Evolutionary conservation across 2,113 vertebrate genomes (phyloP), one percentile per base, ranked within the genome.

Genomic region (Alligator mississippiensis): DNA sequence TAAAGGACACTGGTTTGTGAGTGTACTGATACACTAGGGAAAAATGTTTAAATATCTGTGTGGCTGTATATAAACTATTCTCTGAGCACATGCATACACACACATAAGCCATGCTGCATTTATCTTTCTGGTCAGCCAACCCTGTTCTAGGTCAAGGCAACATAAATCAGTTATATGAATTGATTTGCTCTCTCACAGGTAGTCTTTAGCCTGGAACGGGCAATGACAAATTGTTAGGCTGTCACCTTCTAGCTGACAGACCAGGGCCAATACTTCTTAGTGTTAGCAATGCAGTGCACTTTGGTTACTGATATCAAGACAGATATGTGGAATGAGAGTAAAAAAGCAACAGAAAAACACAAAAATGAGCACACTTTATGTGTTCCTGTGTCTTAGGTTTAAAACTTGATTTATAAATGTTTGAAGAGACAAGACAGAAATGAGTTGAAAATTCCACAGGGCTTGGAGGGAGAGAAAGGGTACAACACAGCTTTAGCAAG

Each of bases 361-460:
- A 62, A 66, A 90, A 79, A n/a, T 78, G 16, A 90, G 28, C 54
- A 47, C 6, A 47, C 47, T 47, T 47, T 47, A 47, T 47, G 22
- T 6, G 9, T 93, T 76, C 47, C 86, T 89, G 61, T 72, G 38
- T 70, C 90, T 84, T 83, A 82, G 75, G 28, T 80, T 82, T 89
- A 68, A 89, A 27, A 78, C 79, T 76, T 22, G 24, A 87, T 68
- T 68, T 59, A 30, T 80, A 57, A 87, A 80, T 80, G 75, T 18
- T 8, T 47, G 47, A 47, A 47, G 47, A 47, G 47, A 47, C 47
- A 8, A 47, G 0, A 21, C 91, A 79, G 84, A 78, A 47, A 25
- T 27, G 79, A 93, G 87, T 82, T 93, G 92, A 89, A 93, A 61
- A 64, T 30, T 92, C 28, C 77, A 5, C 78, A 90, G 17, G 89